These are phyloP conservation scores for Ammospiza caudacuta DNA, from an alignment of 2,113 vertebrate genomes.

Conservation along the genomic window DNA sequence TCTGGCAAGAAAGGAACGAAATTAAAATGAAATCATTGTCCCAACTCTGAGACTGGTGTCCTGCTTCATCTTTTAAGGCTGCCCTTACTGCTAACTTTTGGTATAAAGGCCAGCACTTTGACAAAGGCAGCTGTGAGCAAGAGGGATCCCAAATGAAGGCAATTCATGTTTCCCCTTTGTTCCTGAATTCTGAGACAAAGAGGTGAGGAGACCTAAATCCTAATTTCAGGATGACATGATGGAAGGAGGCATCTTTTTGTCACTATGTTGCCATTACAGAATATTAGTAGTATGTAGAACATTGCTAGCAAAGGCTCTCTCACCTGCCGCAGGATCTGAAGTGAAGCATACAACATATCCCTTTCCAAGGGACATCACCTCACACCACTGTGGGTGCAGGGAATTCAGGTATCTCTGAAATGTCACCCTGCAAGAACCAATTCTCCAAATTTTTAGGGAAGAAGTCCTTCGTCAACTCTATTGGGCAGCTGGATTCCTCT, in stretches of 20 bases:
- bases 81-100: background rate
- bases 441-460: background rate
- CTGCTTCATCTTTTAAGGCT: background rate
- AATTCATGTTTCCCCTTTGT: background rate
- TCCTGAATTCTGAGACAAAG: background rate
- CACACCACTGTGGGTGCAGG: background rate
- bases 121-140: background rate
- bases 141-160: background rate
- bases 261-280: background rate
- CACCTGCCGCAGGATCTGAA: background rate
- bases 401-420: background rate
- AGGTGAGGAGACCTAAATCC: background rate
- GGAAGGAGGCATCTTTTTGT: background rate
- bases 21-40: background rate
- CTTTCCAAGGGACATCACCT: background rate
- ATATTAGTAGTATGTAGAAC: background rate
- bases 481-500: background rate
- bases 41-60: background rate
- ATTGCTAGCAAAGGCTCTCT: background rate
- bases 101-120: background rate
- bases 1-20: background rate
- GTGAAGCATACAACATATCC: background rate
- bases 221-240: background rate
- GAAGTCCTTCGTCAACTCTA: background rate
- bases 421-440: background rate